Conservation (phyloP, 2,888 invertebrate genomes). For the Tubiluchus corallicola region DNA sequence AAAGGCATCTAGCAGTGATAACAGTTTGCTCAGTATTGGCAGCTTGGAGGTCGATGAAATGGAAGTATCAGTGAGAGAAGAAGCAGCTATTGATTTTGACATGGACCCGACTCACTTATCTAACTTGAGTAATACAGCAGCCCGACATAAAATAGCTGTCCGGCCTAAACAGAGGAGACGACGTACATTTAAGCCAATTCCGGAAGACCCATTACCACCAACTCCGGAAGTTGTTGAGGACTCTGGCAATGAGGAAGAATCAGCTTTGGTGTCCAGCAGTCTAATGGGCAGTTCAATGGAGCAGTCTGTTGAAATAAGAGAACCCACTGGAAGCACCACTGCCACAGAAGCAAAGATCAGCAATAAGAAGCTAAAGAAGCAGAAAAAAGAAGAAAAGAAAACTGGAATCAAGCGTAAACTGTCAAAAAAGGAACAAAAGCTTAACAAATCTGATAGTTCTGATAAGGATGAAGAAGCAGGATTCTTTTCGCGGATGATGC, state of each 20-base stretch:
- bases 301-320: too few relatives aligned
- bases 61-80: too few relatives aligned
- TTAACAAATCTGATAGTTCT: not conserved
- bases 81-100: not conserved
- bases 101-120: not conserved
- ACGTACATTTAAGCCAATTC: not conserved
- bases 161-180: not conserved
- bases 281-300: too few relatives aligned
- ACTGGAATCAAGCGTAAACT: not conserved
- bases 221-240: not conserved
- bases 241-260: not conserved
- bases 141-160: not conserved
- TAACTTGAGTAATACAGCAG: slow-evolving; percentile 1
- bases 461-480: not conserved
- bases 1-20: slow-evolving; percentile 1
- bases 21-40: not conserved
- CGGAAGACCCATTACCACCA: not conserved
- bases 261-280: too few relatives aligned
- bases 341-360: not conserved
- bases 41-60: not conserved
- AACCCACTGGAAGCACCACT: not conserved
- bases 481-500: not conserved
- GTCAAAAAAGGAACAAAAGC: not conserved
- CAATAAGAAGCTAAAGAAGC: too few relatives aligned
- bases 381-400: too few relatives aligned